Base-by-base conservation (phyloP, 1,140 invertebrate genomes). In the Trichoplusia ni region DNA sequence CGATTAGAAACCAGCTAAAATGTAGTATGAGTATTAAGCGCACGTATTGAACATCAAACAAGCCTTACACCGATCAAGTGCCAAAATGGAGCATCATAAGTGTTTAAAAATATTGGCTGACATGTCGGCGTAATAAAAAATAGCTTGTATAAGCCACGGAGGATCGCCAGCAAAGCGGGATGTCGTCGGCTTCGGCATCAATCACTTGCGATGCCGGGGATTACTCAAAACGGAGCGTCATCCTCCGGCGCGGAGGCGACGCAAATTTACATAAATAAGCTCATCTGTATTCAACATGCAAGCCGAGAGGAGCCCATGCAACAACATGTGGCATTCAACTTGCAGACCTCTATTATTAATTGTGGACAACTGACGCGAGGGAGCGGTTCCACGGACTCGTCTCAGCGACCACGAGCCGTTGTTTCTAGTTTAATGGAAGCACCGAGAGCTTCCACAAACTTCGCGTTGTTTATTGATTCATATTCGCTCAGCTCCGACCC, bases 221-320 rank as follows among this genome's bases (percentile, higher is more conserved):
- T 84, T 85, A 84, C 77, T 75, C 59, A 66, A 75, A 71, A 73
- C 67, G 60, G 69, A 69, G 77, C 81, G 75, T 81, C 77, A 84
- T 79, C 71, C 77, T 75, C 68, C 40, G 49, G 29, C 47, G 75
- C 60, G 62, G 68, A 74, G 71, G 76, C 81, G 77, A 71, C 71
- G 73, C 71, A 76, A 81, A 87, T 87, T 86, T 86, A 85, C 84
- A 87, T 87, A 86, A 87, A 86, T 86, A 87, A 86, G 77, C 83
- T 86, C 82, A 86, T 87, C 80, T 87, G 81, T 87, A 87, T 87
- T 85, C 84, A 83, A 80, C 81, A 76, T 81, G 84, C 82, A 80
- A 67, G 67, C 70, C 42, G 67, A 69, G 76, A 73, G 75, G 53
- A 82, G 74, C 71, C 80, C 77, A 83, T 84, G 84, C 82, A 87